phyloP scores from a whole-genome alignment of 2,113 vertebrate genomes.

The Monarcha castaneiventris region DNA sequence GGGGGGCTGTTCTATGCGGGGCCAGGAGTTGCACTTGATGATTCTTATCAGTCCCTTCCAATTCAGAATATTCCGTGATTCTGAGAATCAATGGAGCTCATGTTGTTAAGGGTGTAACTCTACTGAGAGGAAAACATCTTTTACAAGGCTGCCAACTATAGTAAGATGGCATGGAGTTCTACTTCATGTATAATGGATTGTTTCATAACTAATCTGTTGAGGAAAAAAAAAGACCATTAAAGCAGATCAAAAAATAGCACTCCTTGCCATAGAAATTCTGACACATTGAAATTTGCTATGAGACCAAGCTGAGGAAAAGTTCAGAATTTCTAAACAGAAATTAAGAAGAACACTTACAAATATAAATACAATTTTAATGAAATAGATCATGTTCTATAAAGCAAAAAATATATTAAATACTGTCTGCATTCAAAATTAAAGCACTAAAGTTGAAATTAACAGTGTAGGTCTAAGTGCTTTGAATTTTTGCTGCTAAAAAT shows the following conservation, averaged over 20 bases:
- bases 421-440: neutral
- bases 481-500: neutral
- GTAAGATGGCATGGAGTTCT: neutral
- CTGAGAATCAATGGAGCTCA: neutral
- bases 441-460: neutral
- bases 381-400: neutral
- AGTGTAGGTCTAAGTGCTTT: neutral
- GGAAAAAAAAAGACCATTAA: neutral
- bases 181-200: neutral
- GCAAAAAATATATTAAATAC: neutral
- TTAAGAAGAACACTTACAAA: neutral
- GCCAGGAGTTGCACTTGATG: neutral
- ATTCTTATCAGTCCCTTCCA: neutral
- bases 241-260: neutral
- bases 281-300: neutral
- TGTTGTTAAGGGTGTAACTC: neutral
- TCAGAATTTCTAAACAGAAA: neutral
- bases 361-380: neutral
- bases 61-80: neutral
- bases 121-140: neutral
- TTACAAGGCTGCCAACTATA: neutral
- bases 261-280: neutral
- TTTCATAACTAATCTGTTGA: neutral
- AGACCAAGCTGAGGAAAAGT: neutral
- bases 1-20: neutral